Evolutionary conservation across 2,113 vertebrate species (phyloP), one percentile per base, ranked within the genome.

Genomic region (Arenaria interpres): DNA sequence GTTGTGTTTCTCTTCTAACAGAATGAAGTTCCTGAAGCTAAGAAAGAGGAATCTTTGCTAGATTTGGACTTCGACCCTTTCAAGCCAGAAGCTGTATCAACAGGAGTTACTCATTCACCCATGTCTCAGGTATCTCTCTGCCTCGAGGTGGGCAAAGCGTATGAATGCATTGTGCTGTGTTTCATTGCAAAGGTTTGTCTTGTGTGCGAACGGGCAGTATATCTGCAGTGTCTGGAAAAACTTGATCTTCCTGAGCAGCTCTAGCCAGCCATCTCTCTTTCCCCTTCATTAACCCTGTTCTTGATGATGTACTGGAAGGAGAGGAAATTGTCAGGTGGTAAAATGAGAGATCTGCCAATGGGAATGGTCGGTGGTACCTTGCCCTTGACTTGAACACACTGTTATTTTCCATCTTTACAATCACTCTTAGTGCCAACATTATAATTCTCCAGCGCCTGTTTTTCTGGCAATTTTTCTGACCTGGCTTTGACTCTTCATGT

Each of bases 31-130:
- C 68, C 97, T 39, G 98, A 97, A 78, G 75, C 95, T 57, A 98
- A 98, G 93, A 98, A 98, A 89, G 99, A 98, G 69, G 99, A 99
- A 88, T 99, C 99, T 72, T 98, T 99, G 56, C 97, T 99, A 71
- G 99, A 99, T 97, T 74, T 99, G 94, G 99, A 99, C 97, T 99
- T 99, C 2, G 99, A 99, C 95, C 99, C 99, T 78, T 99, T 99
- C 97, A 99, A 99, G 78, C 99, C 99, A 30, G 99, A 99, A 81
- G 92, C 64, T 63, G 96, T 96, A 69, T 73, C 97, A 60, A 87
- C 93, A 22, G 97, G 97, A 75, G 78, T 88, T 71, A 88, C 95
- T 57, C 98, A 98, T 71, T 99, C 98, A 27, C 98, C 98, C 57
- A 98, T 98, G 94, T 98, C 98, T 85, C 98, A 99, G 98, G 98